Base-by-base conservation (phyloP, 2,888 invertebrate genomes). In the Drosophila algonquin region DNA sequence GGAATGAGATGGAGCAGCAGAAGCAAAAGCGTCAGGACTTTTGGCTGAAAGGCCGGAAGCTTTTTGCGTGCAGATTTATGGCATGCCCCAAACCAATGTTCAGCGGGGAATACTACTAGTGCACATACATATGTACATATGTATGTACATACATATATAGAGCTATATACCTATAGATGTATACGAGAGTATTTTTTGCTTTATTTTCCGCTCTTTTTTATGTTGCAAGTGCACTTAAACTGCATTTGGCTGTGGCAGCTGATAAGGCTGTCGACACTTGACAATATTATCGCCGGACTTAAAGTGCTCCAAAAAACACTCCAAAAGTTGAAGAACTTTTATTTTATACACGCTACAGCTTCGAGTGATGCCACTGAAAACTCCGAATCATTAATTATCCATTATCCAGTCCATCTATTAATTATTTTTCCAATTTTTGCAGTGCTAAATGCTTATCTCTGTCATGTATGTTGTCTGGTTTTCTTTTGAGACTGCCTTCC, bases 51-150 rank as follows among this genome's bases (percentile, higher is more conserved):
- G 63, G 76, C 65, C 79, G 83, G 75, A 79, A 85, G 75, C 87
- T 80, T 81, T 75, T 88, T 86, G 72, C 72, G 64, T 52, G 68
- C 75, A 77, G 72, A 78, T 83, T 83, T 83, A 83, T 80, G 84
- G 53, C 70, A 48, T 40, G 48, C 47, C 64, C 47, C 71, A 54
- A 63, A 50, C 57, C 57, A 63, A 72, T 52, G 46, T 48, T 44
- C 35, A 40, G 46, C 52, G 64, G 71, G 56, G 53, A 73, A 64
- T 47, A 46, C 32, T 21, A 7, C 18, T 21, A 35, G 51, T 27
- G 16, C 45, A 46, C n/a, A 30, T 32, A 45, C n/a, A 53, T 53
- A 21, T 21, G 21, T n/a, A n/a, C n/a, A n/a, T n/a, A n/a, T n/a
- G n/a, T n/a, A 18, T n/a, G 30, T 56, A 16, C 21, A 45, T 46